Percentiles rank a stretch among this genome's conserved stretches.
phyloP scores from a whole-genome alignment of 2,888 invertebrate genomes.

The Eumerus sabulonum region DNA sequence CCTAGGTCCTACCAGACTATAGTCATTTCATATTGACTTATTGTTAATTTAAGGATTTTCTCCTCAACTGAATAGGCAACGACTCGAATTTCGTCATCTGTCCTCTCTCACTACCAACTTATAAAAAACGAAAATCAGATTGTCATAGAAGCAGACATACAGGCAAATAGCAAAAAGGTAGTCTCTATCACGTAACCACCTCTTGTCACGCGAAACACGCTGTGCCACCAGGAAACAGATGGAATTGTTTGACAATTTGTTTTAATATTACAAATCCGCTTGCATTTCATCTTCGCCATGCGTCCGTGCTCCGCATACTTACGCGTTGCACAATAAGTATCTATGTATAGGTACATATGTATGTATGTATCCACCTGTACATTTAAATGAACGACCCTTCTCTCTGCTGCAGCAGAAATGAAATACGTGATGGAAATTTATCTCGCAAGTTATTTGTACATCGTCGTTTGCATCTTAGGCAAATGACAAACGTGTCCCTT shows the following conservation, averaged over 20 bases:
- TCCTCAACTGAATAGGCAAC: no score
- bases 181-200: slow-evolving; percentile 37
- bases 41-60: no score
- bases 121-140: no score
- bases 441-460: slow-evolving; percentile 29
- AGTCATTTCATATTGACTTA: no score
- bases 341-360: no score
- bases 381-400: slow-evolving; percentile 21
- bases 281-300: slow-evolving; percentile 38
- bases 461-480: background rate
- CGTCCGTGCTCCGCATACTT: slow-evolving; percentile 39
- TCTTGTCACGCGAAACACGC: slow-evolving; percentile 16
- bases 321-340: background rate
- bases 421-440: slow-evolving; percentile 67
- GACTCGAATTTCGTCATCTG: no score
- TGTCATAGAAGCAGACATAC: no score
- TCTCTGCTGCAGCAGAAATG: slow-evolving; percentile 61
- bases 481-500: slow-evolving; percentile 25
- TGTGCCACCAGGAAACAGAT: slow-evolving; percentile 39
- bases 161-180: no score
- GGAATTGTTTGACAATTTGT: slow-evolving; percentile 57
- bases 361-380: no score
- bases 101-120: no score
- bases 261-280: slow-evolving; percentile 61
- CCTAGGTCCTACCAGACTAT: no score